Conservation (phyloP, 2,888 invertebrate genomes). For the Meiosimyza platycephala region DNA sequence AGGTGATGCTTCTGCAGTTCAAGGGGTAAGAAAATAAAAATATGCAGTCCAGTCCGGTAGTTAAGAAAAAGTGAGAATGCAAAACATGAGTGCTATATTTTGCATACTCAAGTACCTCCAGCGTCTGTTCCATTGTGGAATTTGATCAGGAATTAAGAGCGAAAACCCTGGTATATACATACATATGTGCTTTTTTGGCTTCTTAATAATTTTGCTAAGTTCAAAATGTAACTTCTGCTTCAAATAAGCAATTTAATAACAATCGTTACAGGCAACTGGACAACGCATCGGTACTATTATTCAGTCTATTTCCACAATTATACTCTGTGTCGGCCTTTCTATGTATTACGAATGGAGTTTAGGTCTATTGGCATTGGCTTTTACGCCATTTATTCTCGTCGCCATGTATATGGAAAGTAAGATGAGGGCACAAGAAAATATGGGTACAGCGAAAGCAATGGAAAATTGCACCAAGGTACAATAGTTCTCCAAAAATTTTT, state of each 20-base stretch:
- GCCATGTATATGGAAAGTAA: conserved; percentile 77
- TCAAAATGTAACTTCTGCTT: too few species aligned
- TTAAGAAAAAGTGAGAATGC: too few species aligned
- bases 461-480: conserved; percentile 81
- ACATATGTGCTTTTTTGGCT: too few species aligned
- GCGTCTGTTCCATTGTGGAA: too few species aligned
- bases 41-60: too few species aligned
- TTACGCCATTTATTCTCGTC: conserved; percentile 77
- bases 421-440: conserved; percentile 75
- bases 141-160: too few species aligned
- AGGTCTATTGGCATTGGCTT: conserved; percentile 78
- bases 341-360: conserved; percentile 81
- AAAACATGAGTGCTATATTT: too few species aligned
- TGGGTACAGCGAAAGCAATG: conserved; percentile 76
- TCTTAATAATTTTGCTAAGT: too few species aligned
- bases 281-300: conserved; percentile 82
- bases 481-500: conserved; percentile 36
- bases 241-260: too few species aligned
- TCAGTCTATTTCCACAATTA: conserved; percentile 78
- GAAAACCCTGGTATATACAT: too few species aligned
- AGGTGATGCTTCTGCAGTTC: conserved; percentile 81
- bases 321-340: conserved; percentile 74
- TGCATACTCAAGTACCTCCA: too few species aligned
- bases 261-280: conserved; percentile 75
- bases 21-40: conserved; percentile 73